Evolutionary conservation across 2,888 invertebrate genomes (phyloP), one percentile per base, ranked within the genome.

Genomic region (Tetrapedia diversipes): DNA sequence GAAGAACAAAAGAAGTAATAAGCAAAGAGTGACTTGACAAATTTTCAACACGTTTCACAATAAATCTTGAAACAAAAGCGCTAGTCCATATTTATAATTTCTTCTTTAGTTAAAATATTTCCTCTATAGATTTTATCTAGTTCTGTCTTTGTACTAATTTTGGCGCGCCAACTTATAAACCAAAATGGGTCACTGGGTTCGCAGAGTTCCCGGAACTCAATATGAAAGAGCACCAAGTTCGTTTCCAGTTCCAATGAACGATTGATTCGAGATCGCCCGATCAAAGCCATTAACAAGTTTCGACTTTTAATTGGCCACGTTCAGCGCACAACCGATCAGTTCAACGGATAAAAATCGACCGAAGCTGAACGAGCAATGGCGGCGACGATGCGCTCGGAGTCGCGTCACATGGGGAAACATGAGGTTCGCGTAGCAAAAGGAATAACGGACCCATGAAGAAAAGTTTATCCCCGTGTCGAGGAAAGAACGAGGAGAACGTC

Each of bases 401-500:
- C 37, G n/a, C 32, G 70, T 45, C 49, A 22, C 56, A 27, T 14
- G 22, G 27, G 14, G 1, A 41, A 41, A 45, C 34, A 34, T 22
- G 22, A 60, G 41, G 19, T 24, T 54, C 22, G 6, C 39, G 66
- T 19, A n/a, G 41, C 22, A 10, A 0, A 29, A 29, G 47, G 51
- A 60, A 51, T 41, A 65, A 57, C 32, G 66, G 51, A 32, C 11
- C 29, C n/a, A 56, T 37, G 47, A 65, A 43, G 53, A 37, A 59
- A 82, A 82, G 53, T 74, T 79, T 72, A 68, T 73, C 56, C 49
- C 7, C 37, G 43, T 8, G 47, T 39, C 41, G 66, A 41, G 43
- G n/a, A 69, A 78, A 74, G 61, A 82, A 78, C 74, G 49, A 76
- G 61, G 41, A 74, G 80, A 63, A 75, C 61, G 60, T 39, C 53